Percentiles rank a stretch among this genome's conserved stretches.
These are phyloP conservation scores for Drosophila neoperkinsi DNA, from an alignment of 2,888 invertebrate species.

Conservation along the genomic window DNA sequence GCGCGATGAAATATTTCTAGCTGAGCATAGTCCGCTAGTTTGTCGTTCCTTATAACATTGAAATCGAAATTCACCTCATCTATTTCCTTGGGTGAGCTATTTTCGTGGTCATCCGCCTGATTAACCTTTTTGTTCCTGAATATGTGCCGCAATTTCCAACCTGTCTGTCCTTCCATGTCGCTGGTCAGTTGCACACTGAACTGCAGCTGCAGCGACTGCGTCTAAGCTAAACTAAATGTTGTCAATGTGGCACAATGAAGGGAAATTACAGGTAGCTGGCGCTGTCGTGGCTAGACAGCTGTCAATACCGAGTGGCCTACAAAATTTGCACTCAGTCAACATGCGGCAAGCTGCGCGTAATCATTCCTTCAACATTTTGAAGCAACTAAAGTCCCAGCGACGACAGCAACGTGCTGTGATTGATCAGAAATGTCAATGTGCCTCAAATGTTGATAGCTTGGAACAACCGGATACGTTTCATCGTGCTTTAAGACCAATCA, in stretches of 20 bases:
- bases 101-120: conserved; percentile 1
- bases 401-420: conserved; percentile 34
- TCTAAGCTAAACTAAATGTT: neutral
- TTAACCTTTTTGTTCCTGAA: conserved; percentile 14
- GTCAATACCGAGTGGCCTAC: neutral
- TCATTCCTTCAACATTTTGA: conserved; percentile 37
- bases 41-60: conserved; percentile 34
- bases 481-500: conserved; percentile 76
- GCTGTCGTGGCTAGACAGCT: conserved; percentile 40
- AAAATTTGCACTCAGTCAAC: conserved; percentile 33
- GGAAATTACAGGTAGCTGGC: conserved; percentile 42
- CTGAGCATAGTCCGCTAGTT: conserved; percentile 35
- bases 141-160: conserved; percentile 51
- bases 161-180: conserved; percentile 60
- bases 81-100: conserved; percentile 12
- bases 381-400: conserved; percentile 48
- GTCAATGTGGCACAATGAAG: neutral
- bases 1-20: conserved; percentile 86
- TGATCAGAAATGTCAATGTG: conserved; percentile 34
- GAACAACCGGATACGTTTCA: conserved; percentile 77
- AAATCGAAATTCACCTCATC: conserved; percentile 29
- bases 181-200: conserved; percentile 43
- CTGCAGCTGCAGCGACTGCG: conserved; percentile 16
- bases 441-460: conserved; percentile 39
- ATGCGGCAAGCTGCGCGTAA: conserved; percentile 41